Percentiles rank a stretch among this genome's conserved stretches.
These are phyloP conservation scores for Lophotis ruficrista DNA, from an alignment of 2,113 vertebrate species.

Conservation along the genomic window DNA sequence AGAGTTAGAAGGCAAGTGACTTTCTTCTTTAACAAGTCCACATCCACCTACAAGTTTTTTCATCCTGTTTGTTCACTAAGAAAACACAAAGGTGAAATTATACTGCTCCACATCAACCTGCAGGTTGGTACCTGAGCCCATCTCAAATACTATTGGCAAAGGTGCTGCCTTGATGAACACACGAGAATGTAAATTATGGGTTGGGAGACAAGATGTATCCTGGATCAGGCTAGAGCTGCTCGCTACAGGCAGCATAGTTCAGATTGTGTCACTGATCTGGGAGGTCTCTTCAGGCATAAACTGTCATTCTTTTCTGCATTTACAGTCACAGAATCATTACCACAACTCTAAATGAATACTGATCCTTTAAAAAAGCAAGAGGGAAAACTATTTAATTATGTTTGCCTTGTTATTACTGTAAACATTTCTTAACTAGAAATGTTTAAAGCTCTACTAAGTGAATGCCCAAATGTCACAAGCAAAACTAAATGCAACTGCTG, in stretches of 20 bases:
- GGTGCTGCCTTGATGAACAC: not conserved
- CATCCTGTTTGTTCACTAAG: not conserved
- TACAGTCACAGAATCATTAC: not conserved
- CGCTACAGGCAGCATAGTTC: not conserved
- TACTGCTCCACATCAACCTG: not conserved
- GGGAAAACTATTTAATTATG: not conserved
- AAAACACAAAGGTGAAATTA: not conserved
- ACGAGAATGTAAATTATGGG: rapidly evolving
- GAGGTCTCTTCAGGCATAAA: not conserved
- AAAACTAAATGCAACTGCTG: not conserved
- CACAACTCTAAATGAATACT: not conserved
- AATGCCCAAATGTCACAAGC: not conserved
- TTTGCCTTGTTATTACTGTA: not conserved
- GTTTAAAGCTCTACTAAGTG: not conserved
- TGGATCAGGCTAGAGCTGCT: not conserved
- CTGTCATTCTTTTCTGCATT: not conserved
- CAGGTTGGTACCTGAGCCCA: not conserved
- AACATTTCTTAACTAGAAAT: not conserved
- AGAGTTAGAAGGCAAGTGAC: not conserved
- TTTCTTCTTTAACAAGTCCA: not conserved
- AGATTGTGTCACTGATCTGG: not conserved
- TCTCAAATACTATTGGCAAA: not conserved
- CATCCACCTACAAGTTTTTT: not conserved
- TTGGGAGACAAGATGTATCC: not conserved
- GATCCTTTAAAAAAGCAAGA: not conserved